Conservation (phyloP, 2,888 invertebrate species). For the Zootermopsis nevadensis region DNA sequence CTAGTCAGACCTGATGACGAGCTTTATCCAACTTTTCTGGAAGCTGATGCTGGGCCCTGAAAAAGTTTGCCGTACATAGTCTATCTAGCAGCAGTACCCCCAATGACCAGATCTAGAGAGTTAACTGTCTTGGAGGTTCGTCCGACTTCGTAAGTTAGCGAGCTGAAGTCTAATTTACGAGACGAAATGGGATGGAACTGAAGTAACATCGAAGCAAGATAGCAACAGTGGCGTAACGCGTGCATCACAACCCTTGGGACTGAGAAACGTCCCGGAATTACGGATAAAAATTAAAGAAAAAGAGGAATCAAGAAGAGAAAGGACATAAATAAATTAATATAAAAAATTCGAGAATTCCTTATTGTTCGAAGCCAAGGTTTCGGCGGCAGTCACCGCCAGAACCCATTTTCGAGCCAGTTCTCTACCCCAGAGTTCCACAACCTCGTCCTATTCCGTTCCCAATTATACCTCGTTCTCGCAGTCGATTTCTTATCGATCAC, state of each 20-base stretch:
- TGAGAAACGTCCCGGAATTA: too few species aligned
- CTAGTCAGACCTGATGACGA: not conserved
- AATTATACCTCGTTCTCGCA: too few species aligned
- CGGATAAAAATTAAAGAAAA: too few species aligned
- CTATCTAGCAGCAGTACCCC: slow-evolving; percentile 5
- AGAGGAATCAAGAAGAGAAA: too few species aligned
- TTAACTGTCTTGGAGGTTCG: slow-evolving; percentile 12
- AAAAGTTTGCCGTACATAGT: slow-evolving; percentile 7
- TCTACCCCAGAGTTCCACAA: too few species aligned
- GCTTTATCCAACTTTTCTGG: not conserved
- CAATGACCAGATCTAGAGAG: slow-evolving; percentile 18
- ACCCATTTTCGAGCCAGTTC: too few species aligned
- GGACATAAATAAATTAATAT: too few species aligned
- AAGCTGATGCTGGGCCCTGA: not conserved
- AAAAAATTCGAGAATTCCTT: too few species aligned
- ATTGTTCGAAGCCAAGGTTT: too few species aligned
- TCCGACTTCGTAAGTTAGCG: not conserved
- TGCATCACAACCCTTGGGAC: not conserved
- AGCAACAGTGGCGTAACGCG: not conserved
- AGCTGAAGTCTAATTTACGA: slow-evolving; percentile 11
- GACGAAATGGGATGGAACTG: not conserved
- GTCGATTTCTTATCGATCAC: too few species aligned
- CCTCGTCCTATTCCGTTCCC: too few species aligned
- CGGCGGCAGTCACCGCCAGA: too few species aligned
- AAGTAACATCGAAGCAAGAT: not conserved